phyloP scores from a whole-genome alignment of 2,797 vertebrate species.

The Helicolenus hilgendorfi region DNA sequence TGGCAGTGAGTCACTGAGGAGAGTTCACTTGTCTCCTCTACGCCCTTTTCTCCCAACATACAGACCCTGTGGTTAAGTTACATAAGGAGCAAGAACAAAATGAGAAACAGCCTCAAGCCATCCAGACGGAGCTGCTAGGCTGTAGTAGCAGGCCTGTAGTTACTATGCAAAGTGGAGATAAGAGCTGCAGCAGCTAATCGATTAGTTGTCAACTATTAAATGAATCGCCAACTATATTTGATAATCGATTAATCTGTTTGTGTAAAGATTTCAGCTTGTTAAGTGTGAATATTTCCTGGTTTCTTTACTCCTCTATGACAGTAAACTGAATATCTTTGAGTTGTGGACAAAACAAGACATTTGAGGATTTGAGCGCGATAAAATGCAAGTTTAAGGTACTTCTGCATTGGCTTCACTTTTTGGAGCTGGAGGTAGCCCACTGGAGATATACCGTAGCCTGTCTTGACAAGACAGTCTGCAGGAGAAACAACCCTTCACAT shows the following conservation, averaged over 20 bases:
- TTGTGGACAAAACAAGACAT: background rate
- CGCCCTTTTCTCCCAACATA: background rate
- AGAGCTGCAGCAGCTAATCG: no score
- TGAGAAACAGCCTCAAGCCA: slow-evolving; percentile 57
- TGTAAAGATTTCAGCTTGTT: no score
- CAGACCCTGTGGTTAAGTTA: slow-evolving; percentile 59
- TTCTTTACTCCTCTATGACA: background rate
- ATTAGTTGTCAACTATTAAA: no score
- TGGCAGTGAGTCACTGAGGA: slow-evolving; percentile 13
- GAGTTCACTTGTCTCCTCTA: slow-evolving; percentile 17
- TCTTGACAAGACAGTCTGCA: slow-evolving; percentile 12
- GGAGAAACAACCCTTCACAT: background rate
- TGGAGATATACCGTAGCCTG: background rate
- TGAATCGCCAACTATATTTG: no score
- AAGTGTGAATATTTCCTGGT: background rate
- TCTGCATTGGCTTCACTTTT: no score
- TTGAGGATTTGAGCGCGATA: no score
- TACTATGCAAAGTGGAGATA: background rate
- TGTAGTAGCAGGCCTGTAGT: background rate
- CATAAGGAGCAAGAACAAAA: slow-evolving; percentile 65
- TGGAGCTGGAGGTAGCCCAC: no score
- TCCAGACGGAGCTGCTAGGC: background rate
- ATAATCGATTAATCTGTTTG: no score
- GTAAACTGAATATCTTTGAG: background rate
- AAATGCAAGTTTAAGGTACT: fast-evolving